These are phyloP conservation scores for Plebejus melissa DNA, from an alignment of 2,888 invertebrate species.

Conservation along the genomic window DNA sequence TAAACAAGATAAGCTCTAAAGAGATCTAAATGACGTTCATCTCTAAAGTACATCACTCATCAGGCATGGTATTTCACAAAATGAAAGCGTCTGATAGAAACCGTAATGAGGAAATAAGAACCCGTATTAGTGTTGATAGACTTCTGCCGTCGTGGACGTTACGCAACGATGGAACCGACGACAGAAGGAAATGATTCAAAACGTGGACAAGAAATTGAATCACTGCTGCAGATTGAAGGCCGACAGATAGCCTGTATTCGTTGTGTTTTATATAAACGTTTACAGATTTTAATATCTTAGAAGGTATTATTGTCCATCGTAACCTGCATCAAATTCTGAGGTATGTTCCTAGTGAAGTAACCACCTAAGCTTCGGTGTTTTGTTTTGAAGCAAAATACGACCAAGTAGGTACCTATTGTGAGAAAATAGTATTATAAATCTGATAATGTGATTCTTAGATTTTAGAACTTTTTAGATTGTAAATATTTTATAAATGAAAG, in stretches of 20 bases:
- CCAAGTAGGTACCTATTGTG: not conserved
- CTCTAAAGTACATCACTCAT: not conserved
- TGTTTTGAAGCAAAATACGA: not conserved
- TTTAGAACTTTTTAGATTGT: not conserved
- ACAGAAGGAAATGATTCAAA: slow-evolving; percentile 17
- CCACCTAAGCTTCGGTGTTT: not conserved
- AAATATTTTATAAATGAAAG: not conserved
- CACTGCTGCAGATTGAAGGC: not conserved
- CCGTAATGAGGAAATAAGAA: slow-evolving; percentile 4
- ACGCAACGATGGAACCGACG: slow-evolving; percentile 17
- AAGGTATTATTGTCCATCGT: no score
- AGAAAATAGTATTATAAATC: not conserved
- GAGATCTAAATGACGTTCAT: not conserved
- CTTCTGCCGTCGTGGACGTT: slow-evolving; percentile 2
- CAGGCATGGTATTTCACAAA: not conserved
- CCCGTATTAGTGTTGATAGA: not conserved
- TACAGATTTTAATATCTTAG: no score
- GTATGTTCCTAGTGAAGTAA: no score
- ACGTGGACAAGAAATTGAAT: slow-evolving; percentile 8
- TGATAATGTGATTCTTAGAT: no score
- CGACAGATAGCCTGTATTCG: not conserved
- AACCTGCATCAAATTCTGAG: no score
- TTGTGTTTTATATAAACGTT: no score
- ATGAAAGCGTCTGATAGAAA: not conserved
- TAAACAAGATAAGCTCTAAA: not conserved